Conservation (phyloP, 2,797 vertebrate species). For the Diplodus sargus region DNA sequence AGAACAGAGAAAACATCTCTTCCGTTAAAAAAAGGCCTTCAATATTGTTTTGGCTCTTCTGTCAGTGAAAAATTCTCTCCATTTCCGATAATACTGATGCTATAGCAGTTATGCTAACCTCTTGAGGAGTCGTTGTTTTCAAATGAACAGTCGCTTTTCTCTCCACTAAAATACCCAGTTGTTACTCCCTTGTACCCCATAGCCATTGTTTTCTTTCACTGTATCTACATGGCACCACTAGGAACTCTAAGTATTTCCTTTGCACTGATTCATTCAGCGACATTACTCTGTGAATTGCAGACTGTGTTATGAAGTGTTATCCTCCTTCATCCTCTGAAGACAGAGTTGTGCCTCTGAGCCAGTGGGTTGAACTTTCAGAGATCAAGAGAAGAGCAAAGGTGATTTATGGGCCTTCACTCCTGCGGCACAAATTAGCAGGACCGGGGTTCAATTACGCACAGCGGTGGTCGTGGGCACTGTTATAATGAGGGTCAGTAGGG, state of each 20-base stretch:
- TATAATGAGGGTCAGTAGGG: constrained; percentile 70
- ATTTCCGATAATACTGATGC: too few species aligned
- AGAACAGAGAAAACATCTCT: too few species aligned
- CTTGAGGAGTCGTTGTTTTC: too few species aligned
- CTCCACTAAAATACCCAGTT: background rate
- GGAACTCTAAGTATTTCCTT: constrained; percentile 2
- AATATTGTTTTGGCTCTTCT: too few species aligned
- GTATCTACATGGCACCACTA: background rate
- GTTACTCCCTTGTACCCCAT: background rate
- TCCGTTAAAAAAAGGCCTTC: too few species aligned
- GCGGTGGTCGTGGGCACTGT: constrained; percentile 39
- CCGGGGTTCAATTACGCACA: constrained; percentile 49
- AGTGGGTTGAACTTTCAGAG: constrained; percentile 41
- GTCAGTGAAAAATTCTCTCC: too few species aligned
- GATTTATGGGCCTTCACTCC: constrained; percentile 53
- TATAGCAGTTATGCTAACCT: too few species aligned
- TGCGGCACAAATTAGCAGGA: constrained; percentile 56
- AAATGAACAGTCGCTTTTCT: too few species aligned
- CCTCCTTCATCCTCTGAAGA: constrained; percentile 8
- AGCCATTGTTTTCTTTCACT: background rate
- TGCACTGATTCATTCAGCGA: background rate
- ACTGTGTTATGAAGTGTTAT: background rate
- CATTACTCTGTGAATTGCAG: background rate
- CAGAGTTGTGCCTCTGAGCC: constrained; percentile 38
- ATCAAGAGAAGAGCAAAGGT: constrained; percentile 48